Evolutionary conservation across 2,797 vertebrate genomes (phyloP), one percentile per base, ranked within the genome.

Genomic region (Chelmon rostratus): DNA sequence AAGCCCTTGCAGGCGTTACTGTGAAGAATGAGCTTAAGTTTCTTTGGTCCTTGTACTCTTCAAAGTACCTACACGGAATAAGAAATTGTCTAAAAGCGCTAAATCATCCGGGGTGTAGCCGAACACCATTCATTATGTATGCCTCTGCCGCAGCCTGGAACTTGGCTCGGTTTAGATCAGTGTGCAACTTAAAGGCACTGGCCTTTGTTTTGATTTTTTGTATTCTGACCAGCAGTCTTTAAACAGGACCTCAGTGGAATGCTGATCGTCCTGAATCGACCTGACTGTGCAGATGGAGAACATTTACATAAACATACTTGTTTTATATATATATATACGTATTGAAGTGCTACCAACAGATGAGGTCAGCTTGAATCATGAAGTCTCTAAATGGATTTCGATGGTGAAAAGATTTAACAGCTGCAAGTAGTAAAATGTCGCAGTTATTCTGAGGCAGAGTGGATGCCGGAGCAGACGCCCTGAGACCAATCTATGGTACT

Each of bases 1-100:
- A 56, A 73, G 70, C 67, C 64, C 71, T 37, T 47, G 13, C 79
- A 81, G 86, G 78, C 76, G 81, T 67, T 66, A 13, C 68, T 37
- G 67, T 84, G 76, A 89, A 73, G 68, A 76, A 87, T 78, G 78
- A 81, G 81, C 65, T 78, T 65, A 72, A 66, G 54, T 73, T 76
- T 73, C 76, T 85, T 82, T 83, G 79, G 81, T 85, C 5, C 65
- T 35, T 6, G 38, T 53, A 16, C 49, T 67, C 76, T 73, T 86
- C 58, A 57, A 65, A 79, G 68, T 33, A 68, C 58, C 63, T 33
- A n/a, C 68, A 31, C 28, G 21, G 75, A 80, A 84, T 83, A 61
- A 64, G 68, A 70, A 88, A 79, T 56, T 33, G 63, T 83, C 76
- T 42, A 62, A 78, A 77, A 72, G 69, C 2, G 47, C 57, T 79